Percentiles rank a stretch among this genome's conserved stretches.
These are phyloP conservation scores for Andrena hattorfiana DNA, from an alignment of 2,888 invertebrate species.

Conservation along the genomic window DNA sequence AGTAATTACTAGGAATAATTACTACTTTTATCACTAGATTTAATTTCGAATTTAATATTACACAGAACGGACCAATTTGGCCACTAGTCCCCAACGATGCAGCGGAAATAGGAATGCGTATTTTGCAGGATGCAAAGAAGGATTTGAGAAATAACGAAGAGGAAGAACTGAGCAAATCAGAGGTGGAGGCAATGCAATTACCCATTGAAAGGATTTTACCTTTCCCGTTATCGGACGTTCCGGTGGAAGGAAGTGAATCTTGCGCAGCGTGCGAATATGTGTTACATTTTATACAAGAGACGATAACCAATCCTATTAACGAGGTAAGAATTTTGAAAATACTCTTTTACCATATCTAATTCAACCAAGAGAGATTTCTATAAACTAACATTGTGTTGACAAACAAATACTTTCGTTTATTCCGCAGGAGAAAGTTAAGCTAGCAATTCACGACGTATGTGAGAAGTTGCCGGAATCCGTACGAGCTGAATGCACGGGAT, in stretches of 20 bases:
- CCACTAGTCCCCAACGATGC: conserved; percentile 87
- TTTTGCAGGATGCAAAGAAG: conserved; percentile 68
- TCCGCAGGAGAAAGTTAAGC: conserved; percentile 89
- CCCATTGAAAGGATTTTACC: conserved; percentile 86
- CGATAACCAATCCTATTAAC: conserved; percentile 89
- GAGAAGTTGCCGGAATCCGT: conserved; percentile 88
- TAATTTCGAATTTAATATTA: conserved; percentile 23
- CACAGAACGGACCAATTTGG: conserved; percentile 86
- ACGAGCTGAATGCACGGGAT: conserved; percentile 89
- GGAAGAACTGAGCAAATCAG: conserved; percentile 57
- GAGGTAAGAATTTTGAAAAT: conserved; percentile 86
- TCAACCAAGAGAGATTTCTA: not conserved
- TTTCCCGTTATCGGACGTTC: conserved; percentile 59
- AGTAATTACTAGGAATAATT: too few species aligned
- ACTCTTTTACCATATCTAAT: not conserved
- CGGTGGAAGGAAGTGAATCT: conserved; percentile 85
- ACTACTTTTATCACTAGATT: too few species aligned
- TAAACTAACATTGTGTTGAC: not conserved
- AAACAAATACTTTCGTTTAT: conserved; percentile 84
- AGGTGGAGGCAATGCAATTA: conserved; percentile 84
- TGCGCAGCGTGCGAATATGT: conserved; percentile 94
- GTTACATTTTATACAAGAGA: conserved; percentile 92
- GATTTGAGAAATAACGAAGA: conserved; percentile 31
- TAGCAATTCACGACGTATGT: conserved; percentile 90
- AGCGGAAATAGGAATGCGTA: conserved; percentile 70